A percentile compares a stretch with the other conserved stretches of the same genome.
These are phyloP conservation scores for Lagodon rhomboides DNA, from an alignment of 2,797 vertebrate species.

Conservation along the genomic window DNA sequence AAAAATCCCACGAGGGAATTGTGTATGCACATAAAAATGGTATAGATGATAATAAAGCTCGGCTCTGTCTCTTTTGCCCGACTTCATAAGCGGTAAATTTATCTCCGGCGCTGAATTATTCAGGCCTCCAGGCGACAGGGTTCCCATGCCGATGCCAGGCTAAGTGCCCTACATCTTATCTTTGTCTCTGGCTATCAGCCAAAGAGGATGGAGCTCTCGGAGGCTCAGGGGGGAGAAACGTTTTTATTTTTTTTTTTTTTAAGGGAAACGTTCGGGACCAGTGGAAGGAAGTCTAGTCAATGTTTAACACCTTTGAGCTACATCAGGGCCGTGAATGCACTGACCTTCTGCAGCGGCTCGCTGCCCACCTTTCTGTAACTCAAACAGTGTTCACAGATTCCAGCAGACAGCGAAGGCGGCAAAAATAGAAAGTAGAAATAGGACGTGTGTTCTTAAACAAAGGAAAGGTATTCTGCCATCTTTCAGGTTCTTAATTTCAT, in stretches of 20 bases:
- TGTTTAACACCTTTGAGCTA: slow-evolving; percentile 55
- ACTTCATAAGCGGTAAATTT: slow-evolving; percentile 68
- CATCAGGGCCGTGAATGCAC: background rate
- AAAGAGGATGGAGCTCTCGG: slow-evolving; percentile 34
- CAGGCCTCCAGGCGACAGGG: slow-evolving; percentile 62
- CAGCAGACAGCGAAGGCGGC: background rate
- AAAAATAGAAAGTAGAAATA: no score
- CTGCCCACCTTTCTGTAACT: slow-evolving; percentile 5
- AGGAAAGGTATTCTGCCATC: no score
- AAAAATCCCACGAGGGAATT: slow-evolving; percentile 13
- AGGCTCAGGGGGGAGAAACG: background rate
- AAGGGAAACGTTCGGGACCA: slow-evolving; percentile 18
- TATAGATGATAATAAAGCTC: slow-evolving; percentile 40
- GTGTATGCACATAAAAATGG: slow-evolving; percentile 11
- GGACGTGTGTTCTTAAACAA: no score
- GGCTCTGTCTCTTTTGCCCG: slow-evolving; percentile 38
- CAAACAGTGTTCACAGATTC: background rate
- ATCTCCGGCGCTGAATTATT: slow-evolving; percentile 74
- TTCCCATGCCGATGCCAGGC: slow-evolving; percentile 60
- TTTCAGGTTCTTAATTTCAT: no score
- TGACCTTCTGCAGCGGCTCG: slow-evolving; percentile 42
- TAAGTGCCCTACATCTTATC: slow-evolving; percentile 68
- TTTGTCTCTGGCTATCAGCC: slow-evolving; percentile 56
- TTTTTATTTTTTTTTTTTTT: background rate
- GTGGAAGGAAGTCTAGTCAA: slow-evolving; percentile 38